Percentiles rank a stretch among this genome's conserved stretches.
Conservation (phyloP, 2,888 invertebrate genomes). For the Augochlorella aurata region DNA sequence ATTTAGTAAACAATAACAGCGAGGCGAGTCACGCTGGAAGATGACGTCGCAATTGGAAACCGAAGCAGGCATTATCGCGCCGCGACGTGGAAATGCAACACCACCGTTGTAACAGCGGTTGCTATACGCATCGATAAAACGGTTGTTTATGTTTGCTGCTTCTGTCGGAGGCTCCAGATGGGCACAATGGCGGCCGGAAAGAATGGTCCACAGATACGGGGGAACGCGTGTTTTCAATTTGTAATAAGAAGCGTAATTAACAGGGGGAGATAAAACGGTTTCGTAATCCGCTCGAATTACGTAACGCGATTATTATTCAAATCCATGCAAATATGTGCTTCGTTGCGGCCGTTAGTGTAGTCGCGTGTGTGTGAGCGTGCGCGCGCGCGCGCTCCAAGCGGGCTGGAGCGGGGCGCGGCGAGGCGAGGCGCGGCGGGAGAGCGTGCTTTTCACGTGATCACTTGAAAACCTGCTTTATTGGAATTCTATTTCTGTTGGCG, state of each 20-base stretch:
- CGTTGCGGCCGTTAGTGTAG: neutral
- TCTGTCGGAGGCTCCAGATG: neutral
- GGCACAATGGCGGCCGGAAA: neutral
- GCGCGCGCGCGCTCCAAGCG: neutral
- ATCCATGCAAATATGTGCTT: slow-evolving; percentile 36
- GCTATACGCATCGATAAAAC: neutral
- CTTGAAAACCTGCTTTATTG: slow-evolving; percentile 66
- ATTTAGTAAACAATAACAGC: too few relatives aligned
- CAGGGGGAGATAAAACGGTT: slow-evolving; percentile 37
- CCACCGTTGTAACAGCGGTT: neutral
- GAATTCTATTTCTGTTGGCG: slow-evolving; percentile 66
- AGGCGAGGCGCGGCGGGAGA: slow-evolving; percentile 20
- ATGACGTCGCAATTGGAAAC: too few relatives aligned
- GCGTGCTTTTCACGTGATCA: slow-evolving; percentile 56
- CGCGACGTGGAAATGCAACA: neutral
- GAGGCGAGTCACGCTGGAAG: too few relatives aligned
- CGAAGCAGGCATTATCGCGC: too few relatives aligned
- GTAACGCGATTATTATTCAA: slow-evolving; percentile 53
- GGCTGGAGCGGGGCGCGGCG: neutral
- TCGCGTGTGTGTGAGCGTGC: too few relatives aligned
- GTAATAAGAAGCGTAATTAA: slow-evolving; percentile 36
- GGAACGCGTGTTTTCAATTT: slow-evolving; percentile 32
- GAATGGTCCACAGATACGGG: slow-evolving; percentile 2
- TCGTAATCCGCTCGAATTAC: slow-evolving; percentile 45
- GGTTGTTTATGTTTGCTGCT: neutral